phyloP scores from a whole-genome alignment of 2,797 vertebrate species.

The Cephalopachus bancanus region DNA sequence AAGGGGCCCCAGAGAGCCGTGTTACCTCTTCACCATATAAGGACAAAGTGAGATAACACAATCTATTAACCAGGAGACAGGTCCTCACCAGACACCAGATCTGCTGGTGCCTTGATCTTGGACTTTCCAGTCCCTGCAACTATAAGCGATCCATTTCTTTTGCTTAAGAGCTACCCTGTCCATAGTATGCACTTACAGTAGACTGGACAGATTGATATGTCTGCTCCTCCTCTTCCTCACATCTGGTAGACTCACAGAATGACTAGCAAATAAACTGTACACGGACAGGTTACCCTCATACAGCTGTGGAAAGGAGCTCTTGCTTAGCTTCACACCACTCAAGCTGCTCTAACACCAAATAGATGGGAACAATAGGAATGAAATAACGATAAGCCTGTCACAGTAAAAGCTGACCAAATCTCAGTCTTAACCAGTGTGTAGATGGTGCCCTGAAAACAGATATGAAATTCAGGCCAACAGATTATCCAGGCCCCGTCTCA shows the following conservation, averaged over 20 bases:
- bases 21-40: not conserved
- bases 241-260: not conserved
- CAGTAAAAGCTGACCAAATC: rapidly evolving
- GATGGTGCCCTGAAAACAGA: not conserved
- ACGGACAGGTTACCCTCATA: rapidly evolving
- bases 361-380: not conserved
- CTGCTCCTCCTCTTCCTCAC: rapidly evolving
- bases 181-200: rapidly evolving
- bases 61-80: not conserved
- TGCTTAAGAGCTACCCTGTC: not conserved
- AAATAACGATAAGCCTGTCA: not conserved
- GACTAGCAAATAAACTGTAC: rapidly evolving
- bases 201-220: not conserved
- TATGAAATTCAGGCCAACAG: rapidly evolving
- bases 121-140: not conserved
- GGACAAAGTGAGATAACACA: not conserved
- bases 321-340: not conserved
- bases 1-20: not conserved
- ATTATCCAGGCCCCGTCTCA: not conserved
- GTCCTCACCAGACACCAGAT: too few species aligned
- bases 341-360: rapidly evolving
- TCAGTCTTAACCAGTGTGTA: rapidly evolving
- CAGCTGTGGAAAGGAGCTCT: not conserved
- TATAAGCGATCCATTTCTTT: too few species aligned
- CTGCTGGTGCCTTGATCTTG: not conserved